Evolutionary conservation across 2,113 vertebrate species (phyloP), one percentile per base, ranked within the genome.

Genomic region (Rissa tridactyla): DNA sequence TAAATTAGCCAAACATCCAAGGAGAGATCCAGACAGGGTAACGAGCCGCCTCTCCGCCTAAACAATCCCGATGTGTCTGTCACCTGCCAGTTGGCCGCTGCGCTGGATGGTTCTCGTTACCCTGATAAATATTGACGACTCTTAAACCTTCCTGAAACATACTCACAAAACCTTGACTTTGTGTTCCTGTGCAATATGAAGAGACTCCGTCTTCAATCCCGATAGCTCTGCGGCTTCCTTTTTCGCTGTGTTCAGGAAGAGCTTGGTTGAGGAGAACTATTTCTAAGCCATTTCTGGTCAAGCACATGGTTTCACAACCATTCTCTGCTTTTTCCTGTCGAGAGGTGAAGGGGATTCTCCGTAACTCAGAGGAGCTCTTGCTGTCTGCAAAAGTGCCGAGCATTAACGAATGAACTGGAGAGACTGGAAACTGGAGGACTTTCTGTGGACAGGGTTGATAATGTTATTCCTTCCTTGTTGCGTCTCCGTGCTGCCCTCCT

Each of bases 101-200:
- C 3, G 13, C 36, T 44, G 89, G 87, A 44, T 72, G 95, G 40
- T 57, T 89, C 93, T 96, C 46, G 8, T 92, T 94, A n/a, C 69
- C 90, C 84, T 22, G 75, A 55, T 38, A 13, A 17, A 44, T 40
- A 57, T 32, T 4, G 79, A 70, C 4, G 9, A 21, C 87, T 94
- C 90, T 54, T 32, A 23, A 92, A 82, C 95, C 96, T 96, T 94
- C 96, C 95, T 95, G 82, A 73, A 96, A 81, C 94, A 15, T 83
- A 15, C 57, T 95, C 94, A 40, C 70, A 26, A 82, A 86, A 92
- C 19, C 91, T 80, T 22, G 79, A 68, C 80, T 97, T 85, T 61
- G 71, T 92, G 93, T 75, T 80, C 94, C 91, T 20, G 86, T 97
- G 95, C 94, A 91, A 94, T 94, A 92, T 58, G 76, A 96, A 97